Conservation (phyloP, 2,113 vertebrate genomes). For the Centrocercus urophasianus region DNA sequence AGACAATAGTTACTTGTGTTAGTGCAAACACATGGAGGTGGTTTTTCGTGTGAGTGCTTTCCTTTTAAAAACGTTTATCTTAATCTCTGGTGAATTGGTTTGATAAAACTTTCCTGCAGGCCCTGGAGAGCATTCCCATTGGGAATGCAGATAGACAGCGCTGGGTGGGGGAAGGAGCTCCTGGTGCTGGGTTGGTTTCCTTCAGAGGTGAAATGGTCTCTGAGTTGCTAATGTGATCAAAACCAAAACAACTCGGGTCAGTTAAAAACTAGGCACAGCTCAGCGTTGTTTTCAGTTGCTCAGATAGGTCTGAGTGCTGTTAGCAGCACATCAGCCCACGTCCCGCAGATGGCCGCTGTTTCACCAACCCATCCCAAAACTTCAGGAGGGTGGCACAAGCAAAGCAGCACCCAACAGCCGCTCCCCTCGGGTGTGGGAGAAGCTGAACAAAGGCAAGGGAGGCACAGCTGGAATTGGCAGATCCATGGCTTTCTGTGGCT, state of each 20-base stretch:
- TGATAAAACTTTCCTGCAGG: constrained; percentile 45
- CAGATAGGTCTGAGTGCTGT: neutral
- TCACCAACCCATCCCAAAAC: neutral
- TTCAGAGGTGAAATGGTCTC: neutral
- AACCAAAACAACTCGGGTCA: neutral
- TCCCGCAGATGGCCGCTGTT: neutral
- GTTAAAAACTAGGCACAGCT: neutral
- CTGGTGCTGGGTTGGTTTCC: neutral
- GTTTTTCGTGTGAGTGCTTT: constrained; percentile 14
- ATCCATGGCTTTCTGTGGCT: constrained; percentile 10
- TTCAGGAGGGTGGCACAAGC: neutral
- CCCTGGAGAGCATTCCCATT: neutral
- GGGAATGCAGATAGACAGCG: neutral
- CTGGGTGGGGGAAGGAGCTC: neutral
- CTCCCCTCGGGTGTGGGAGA: neutral
- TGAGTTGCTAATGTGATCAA: neutral
- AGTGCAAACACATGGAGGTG: constrained; percentile 24
- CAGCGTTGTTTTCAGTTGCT: neutral
- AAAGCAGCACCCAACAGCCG: neutral
- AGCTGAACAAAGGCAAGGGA: neutral
- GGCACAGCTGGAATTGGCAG: neutral
- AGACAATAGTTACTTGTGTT: constrained; percentile 40
- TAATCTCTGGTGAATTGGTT: neutral
- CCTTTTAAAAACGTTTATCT: constrained; percentile 39
- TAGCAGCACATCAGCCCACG: neutral